Conservation (phyloP, 2,797 vertebrate species). For the Pitangus sulphuratus region DNA sequence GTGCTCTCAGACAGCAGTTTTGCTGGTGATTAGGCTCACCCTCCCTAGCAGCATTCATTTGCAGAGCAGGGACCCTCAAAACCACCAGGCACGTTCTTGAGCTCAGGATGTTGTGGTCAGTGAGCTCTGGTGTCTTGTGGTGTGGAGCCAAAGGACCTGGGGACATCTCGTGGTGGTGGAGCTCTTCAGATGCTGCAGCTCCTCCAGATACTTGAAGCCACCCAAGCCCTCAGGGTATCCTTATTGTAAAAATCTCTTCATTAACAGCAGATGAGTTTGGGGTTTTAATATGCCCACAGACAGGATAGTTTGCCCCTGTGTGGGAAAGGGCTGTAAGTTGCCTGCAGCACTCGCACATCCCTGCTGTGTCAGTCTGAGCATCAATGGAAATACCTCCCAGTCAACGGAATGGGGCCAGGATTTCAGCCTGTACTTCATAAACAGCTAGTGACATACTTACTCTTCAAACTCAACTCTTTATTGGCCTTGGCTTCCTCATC, state of each 20-base stretch:
- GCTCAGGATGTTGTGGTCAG: neutral
- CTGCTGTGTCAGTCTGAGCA: neutral
- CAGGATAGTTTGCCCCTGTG: neutral
- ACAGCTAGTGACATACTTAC: neutral
- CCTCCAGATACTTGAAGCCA: neutral
- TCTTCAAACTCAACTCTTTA: neutral
- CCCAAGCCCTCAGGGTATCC: too few species aligned
- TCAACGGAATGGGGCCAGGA: accelerated
- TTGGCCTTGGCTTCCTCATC: neutral
- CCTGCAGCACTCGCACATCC: neutral
- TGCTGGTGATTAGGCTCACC: neutral
- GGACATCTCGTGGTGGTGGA: neutral
- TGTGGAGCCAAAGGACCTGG: accelerated
- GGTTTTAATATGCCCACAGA: neutral
- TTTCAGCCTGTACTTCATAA: neutral
- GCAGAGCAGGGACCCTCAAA: neutral
- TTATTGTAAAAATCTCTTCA: neutral
- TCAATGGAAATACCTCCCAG: accelerated
- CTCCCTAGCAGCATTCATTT: accelerated
- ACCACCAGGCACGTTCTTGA: neutral
- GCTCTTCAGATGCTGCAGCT: neutral
- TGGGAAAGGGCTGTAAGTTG: neutral
- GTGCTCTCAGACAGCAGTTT: neutral
- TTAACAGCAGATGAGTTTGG: neutral
- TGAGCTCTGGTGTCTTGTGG: accelerated